Evolutionary conservation across 2,113 vertebrate genomes (phyloP).

Genomic region (Pelmatolapia mariae): DNA sequence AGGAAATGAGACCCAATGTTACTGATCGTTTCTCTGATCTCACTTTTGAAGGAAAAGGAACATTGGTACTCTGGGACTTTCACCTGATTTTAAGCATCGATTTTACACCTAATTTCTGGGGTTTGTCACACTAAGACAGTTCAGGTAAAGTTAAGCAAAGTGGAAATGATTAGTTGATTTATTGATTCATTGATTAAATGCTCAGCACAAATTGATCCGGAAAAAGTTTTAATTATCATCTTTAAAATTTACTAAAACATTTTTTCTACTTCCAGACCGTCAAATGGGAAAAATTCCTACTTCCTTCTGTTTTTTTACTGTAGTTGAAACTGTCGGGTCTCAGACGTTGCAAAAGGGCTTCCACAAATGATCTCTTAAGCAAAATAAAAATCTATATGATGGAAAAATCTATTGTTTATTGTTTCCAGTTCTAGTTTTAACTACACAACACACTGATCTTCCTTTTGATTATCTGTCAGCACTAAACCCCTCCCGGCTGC

Average conservation of each 20-base stretch:
- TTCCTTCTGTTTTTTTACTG: not conserved
- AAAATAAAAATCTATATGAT: not conserved
- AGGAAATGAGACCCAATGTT: slow-evolving; percentile 18
- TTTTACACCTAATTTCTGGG: accelerated
- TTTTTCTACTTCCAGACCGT: not conserved
- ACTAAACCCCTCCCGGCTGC: not conserved
- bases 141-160: not conserved
- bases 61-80: not conserved
- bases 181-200: not conserved
- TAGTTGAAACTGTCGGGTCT: not conserved
- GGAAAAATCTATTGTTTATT: not conserved
- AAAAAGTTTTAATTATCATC: not conserved
- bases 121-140: not conserved
- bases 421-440: not conserved
- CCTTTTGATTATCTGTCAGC: not conserved
- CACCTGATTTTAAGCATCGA: not conserved
- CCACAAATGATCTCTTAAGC: not conserved
- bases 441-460: not conserved
- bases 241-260: not conserved
- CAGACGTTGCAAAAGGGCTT: not conserved
- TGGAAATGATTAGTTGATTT: not conserved
- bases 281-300: not conserved
- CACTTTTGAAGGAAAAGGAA: not conserved
- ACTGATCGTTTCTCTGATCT: not conserved
- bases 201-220: not conserved